Conservation (phyloP, 1,140 invertebrate species). For the Drosophila asahinai region DNA sequence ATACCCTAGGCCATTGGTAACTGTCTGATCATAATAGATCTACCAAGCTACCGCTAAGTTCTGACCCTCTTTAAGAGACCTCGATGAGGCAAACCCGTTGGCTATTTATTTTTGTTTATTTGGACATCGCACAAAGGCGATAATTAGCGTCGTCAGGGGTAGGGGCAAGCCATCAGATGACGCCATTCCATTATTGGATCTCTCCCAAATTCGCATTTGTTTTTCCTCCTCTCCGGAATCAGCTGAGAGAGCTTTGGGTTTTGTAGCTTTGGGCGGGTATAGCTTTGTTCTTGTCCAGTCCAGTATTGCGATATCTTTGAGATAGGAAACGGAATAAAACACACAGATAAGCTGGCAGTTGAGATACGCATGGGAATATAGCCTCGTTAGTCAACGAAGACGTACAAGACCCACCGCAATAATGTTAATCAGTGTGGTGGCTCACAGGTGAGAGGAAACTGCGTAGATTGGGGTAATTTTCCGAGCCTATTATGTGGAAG, state of each 20-base stretch:
- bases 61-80: constrained; percentile 15
- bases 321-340: constrained; percentile 20
- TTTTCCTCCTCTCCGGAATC: constrained; percentile 12
- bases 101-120: constrained; percentile 39
- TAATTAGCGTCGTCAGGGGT: constrained; percentile 30
- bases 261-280: constrained; percentile 4
- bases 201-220: constrained; percentile 19
- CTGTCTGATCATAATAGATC: constrained; percentile 23
- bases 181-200: constrained; percentile 28
- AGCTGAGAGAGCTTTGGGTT: constrained; percentile 37
- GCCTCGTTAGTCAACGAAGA: constrained; percentile 10
- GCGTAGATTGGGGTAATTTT: constrained; percentile 21
- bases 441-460: constrained; percentile 62
- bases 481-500: constrained; percentile 4
- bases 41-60: constrained; percentile 17
- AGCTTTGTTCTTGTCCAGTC: constrained; percentile 30
- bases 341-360: constrained; percentile 36
- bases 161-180: constrained; percentile 20
- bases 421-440: constrained; percentile 66
- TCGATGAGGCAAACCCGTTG: constrained; percentile 30
- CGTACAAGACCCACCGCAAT: constrained; percentile 24
- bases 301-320: constrained; percentile 23
- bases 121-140: constrained; percentile 30
- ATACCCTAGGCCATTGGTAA: background rate
- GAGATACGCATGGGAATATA: constrained; percentile 9